phyloP scores from a whole-genome alignment of 2,113 vertebrate genomes.

The Hypocryptadius cinnamomeus region DNA sequence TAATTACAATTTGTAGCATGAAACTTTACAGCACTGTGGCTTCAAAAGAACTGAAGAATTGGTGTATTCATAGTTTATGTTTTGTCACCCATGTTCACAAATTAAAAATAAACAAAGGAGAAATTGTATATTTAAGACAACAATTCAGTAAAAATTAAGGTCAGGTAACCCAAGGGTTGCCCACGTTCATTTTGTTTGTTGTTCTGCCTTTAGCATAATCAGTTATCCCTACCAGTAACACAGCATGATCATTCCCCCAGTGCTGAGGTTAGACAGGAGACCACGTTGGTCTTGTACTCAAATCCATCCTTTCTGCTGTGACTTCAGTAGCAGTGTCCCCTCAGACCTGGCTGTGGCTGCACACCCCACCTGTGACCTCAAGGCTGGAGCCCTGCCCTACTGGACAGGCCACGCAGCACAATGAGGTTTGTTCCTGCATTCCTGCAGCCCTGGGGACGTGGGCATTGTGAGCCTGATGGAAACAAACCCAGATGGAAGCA shows the following conservation, averaged over 20 bases:
- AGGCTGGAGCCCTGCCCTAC: fast-evolving
- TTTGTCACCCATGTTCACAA: not conserved
- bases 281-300: fast-evolving
- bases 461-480: not conserved
- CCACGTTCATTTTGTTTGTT: not conserved
- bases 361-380: not conserved
- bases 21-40: not conserved
- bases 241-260: too few relatives aligned
- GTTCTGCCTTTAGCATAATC: not conserved
- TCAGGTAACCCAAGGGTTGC: not conserved
- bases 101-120: not conserved
- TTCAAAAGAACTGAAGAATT: not conserved
- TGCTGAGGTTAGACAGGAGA: not conserved
- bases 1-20: not conserved
- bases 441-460: fast-evolving
- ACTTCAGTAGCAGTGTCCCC: not conserved
- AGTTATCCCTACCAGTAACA: not conserved
- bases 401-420: fast-evolving
- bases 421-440: not conserved
- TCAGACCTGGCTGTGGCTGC: not conserved
- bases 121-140: not conserved
- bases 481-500: not conserved
- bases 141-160: not conserved
- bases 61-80: not conserved
- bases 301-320: not conserved